Percentiles rank a stretch among this genome's conserved stretches.
Evolutionary conservation across 2,113 vertebrate genomes (phyloP).

Genomic region (Tyto alba): DNA sequence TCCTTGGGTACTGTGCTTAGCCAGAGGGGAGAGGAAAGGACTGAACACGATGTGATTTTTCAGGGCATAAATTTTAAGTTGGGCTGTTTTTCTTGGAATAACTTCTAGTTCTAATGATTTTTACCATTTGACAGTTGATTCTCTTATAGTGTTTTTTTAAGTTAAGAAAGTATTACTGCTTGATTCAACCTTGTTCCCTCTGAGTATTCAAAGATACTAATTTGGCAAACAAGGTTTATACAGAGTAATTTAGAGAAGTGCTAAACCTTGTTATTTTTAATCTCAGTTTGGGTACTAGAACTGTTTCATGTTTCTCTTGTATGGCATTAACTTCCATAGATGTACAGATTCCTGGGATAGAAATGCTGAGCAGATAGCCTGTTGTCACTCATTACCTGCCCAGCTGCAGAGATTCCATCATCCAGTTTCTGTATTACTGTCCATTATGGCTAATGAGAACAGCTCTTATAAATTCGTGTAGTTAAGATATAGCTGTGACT

Average conservation of each 20-base stretch:
- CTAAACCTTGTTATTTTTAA: background rate
- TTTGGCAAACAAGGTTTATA: background rate
- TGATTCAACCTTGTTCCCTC: background rate
- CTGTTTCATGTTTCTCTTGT: background rate
- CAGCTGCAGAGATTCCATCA: background rate
- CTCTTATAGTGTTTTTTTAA: background rate
- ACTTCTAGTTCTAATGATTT: background rate
- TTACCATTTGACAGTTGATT: background rate
- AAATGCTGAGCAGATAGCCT: background rate
- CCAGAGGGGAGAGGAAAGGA: background rate
- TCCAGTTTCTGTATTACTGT: background rate
- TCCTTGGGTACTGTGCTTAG: background rate
- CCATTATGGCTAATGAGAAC: background rate
- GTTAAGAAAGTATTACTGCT: background rate
- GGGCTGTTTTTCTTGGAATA: background rate
- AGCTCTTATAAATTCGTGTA: background rate
- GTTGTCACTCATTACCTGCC: background rate
- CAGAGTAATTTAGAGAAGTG: background rate
- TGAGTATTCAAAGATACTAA: background rate
- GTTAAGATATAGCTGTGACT: background rate
- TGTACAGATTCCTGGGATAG: background rate
- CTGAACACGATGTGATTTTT: background rate
- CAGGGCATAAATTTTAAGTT: background rate
- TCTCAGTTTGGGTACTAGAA: background rate
- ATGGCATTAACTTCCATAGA: background rate